Percentiles rank a stretch among this genome's conserved stretches.
These are phyloP conservation scores for Cynaeus angustus DNA, from an alignment of 2,888 invertebrate genomes.

Conservation along the genomic window DNA sequence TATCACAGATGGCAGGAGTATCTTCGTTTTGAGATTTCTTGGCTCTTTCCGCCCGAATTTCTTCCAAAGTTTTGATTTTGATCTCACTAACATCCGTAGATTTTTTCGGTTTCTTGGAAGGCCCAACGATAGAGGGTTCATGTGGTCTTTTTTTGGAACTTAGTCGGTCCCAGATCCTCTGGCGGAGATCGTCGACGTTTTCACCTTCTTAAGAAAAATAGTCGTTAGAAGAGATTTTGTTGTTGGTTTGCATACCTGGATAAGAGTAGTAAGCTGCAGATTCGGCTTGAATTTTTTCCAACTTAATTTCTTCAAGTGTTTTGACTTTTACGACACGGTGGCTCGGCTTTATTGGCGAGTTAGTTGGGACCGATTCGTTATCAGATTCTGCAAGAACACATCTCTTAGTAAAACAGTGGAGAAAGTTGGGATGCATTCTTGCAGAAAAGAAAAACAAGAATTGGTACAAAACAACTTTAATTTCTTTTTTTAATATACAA, in stretches of 20 bases:
- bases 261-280: conserved; percentile 83
- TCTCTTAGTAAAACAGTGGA: conserved; percentile 59
- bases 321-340: conserved; percentile 68
- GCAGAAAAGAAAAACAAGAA: conserved; percentile 65
- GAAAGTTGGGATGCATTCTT: conserved; percentile 67
- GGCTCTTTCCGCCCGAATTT: conserved; percentile 68
- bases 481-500: conserved; percentile 52
- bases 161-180: conserved; percentile 63
- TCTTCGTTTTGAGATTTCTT: no score
- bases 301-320: conserved; percentile 80
- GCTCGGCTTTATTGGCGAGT: conserved; percentile 74
- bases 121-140: conserved; percentile 52
- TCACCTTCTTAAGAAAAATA: conserved; percentile 17
- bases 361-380: conserved; percentile 81
- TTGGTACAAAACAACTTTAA: conserved; percentile 58
- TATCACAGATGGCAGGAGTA: conserved; percentile 39
- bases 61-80: conserved; percentile 70
- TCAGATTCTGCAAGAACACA: conserved; percentile 87
- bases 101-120: conserved; percentile 43
- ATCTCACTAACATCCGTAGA: conserved; percentile 59
- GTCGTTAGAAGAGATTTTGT: no score
- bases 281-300: conserved; percentile 82
- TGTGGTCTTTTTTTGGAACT: conserved; percentile 42
- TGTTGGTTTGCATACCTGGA: conserved; percentile 67
- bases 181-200: conserved; percentile 62